A percentile compares a stretch with the other conserved stretches of the same genome.
Evolutionary conservation across 2,888 invertebrate genomes (phyloP).

Genomic region (Lissocephala sabroskyi): DNA sequence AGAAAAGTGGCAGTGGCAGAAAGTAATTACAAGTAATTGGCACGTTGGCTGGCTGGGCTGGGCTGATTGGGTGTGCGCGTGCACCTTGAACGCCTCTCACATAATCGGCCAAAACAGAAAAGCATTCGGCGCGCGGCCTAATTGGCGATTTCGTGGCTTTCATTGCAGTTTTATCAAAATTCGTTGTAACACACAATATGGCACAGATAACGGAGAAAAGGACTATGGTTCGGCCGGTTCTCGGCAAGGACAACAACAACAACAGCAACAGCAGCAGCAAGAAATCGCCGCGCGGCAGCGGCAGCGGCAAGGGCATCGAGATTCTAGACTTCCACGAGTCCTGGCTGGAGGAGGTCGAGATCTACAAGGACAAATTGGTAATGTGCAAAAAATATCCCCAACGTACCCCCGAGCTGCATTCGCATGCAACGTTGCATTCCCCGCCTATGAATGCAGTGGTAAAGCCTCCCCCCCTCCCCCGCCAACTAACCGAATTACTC

Average conservation of each 20-base stretch:
- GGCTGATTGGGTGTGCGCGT: slow-evolving; percentile 15
- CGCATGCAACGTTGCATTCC: slow-evolving; percentile 54
- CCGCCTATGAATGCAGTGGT: slow-evolving; percentile 22
- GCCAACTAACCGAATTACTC: too few species aligned
- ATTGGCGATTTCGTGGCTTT: too few species aligned
- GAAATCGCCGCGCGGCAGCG: slow-evolving; percentile 9
- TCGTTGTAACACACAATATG: slow-evolving; percentile 59
- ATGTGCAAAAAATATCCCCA: not conserved
- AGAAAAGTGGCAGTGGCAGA: too few species aligned
- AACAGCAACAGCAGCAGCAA: too few species aligned
- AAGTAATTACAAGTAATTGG: too few species aligned
- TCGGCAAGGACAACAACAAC: too few species aligned
- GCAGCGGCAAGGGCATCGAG: slow-evolving; percentile 57
- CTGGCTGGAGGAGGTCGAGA: slow-evolving; percentile 70
- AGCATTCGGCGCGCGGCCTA: too few species aligned
- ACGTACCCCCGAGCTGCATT: slow-evolving; percentile 27
- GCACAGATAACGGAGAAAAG: slow-evolving; percentile 71
- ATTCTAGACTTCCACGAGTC: slow-evolving; percentile 71
- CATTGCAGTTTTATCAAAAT: slow-evolving; percentile 60
- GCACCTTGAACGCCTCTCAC: slow-evolving; percentile 4
- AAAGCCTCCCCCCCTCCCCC: too few species aligned
- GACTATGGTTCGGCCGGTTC: slow-evolving; percentile 38
- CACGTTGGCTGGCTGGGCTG: slow-evolving; percentile 36
- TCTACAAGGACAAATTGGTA: slow-evolving; percentile 66
- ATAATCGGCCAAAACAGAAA: slow-evolving; percentile 7